These are phyloP conservation scores for Hylia prasina DNA, from an alignment of 2,113 vertebrate species.

Conservation along the genomic window DNA sequence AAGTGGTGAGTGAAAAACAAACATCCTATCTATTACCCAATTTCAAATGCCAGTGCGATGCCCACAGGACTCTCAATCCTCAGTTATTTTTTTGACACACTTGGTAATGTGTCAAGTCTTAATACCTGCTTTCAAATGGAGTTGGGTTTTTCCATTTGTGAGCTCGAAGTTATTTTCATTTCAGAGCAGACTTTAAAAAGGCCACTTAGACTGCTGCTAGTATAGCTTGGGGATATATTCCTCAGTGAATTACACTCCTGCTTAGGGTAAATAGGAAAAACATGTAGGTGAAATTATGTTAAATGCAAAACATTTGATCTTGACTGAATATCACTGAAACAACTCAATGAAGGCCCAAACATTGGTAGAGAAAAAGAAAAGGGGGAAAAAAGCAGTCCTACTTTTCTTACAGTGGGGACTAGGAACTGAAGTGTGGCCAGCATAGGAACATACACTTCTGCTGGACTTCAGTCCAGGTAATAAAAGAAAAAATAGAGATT, in stretches of 20 bases:
- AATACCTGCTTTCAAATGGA: conserved; percentile 4
- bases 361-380: background rate
- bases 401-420: background rate
- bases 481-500: background rate
- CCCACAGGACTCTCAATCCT: background rate
- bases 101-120: conserved; percentile 18
- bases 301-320: conserved; percentile 56
- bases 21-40: conserved; percentile 40
- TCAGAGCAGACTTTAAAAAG: background rate
- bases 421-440: background rate
- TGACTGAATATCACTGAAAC: conserved; percentile 3
- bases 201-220: background rate
- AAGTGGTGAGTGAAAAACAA: conserved; percentile 36
- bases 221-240: background rate
- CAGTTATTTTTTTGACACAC: conserved; percentile 8
- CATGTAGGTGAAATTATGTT: background rate
- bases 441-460: background rate
- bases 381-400: fast-evolving
- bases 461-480: background rate
- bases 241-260: background rate
- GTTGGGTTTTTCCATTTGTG: conserved; percentile 2
- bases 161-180: background rate
- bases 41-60: background rate
- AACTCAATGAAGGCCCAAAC: background rate
- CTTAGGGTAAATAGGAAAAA: background rate